Conservation (phyloP, 2,113 vertebrate species). For the Setophaga coronata region DNA sequence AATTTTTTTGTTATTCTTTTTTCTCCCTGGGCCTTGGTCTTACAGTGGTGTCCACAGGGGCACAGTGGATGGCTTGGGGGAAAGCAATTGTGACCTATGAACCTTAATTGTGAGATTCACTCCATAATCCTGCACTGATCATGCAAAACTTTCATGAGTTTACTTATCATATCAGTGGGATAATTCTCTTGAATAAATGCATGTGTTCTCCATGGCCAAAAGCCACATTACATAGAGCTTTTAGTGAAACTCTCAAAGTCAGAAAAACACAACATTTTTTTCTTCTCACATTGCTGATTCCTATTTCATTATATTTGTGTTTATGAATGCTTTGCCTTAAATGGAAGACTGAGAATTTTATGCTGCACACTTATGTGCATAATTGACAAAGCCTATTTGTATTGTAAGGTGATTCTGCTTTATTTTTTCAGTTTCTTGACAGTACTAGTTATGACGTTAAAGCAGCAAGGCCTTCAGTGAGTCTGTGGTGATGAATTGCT, state of each 20-base stretch:
- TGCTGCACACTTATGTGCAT: neutral
- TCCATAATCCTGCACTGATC: neutral
- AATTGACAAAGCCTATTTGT: neutral
- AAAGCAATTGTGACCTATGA: neutral
- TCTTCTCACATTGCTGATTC: neutral
- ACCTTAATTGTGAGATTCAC: neutral
- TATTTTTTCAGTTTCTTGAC: slow-evolving; percentile 11
- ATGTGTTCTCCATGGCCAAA: neutral
- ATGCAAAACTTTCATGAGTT: neutral
- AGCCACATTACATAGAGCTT: neutral
- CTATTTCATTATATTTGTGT: neutral
- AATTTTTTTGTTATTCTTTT: neutral
- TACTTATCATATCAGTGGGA: neutral
- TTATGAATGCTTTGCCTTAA: neutral
- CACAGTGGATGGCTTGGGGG: neutral
- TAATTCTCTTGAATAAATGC: neutral
- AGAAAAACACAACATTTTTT: neutral
- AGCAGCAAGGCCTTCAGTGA: slow-evolving; percentile 29
- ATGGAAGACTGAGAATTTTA: neutral
- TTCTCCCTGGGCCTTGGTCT: neutral
- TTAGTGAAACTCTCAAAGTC: neutral
- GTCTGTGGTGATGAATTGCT: neutral
- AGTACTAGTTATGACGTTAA: neutral
- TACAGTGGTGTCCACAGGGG: neutral
- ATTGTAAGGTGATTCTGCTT: neutral